Conservation (phyloP, 2,797 vertebrate genomes). For the Lateolabrax maculatus region DNA sequence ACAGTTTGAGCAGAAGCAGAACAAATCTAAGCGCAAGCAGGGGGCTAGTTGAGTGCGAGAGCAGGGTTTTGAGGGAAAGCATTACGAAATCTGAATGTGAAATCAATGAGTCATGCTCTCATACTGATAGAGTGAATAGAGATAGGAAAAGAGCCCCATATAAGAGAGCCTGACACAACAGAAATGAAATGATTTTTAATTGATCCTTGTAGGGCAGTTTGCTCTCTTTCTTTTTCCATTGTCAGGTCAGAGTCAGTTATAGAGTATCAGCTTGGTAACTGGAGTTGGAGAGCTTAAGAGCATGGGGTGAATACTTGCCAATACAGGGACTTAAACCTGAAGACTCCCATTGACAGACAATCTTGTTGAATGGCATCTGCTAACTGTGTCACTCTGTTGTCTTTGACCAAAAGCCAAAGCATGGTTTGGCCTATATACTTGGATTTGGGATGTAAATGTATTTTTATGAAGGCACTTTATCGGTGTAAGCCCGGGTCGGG, state of each 20-base stretch:
- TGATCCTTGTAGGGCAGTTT: conserved; percentile 5
- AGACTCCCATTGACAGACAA: background rate
- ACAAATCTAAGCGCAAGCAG: too few relatives aligned
- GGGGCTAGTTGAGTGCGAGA: too few relatives aligned
- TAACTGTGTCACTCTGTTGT: background rate
- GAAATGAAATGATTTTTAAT: conserved; percentile 23
- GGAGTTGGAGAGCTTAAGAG: background rate
- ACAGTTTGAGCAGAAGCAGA: too few relatives aligned
- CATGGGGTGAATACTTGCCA: background rate
- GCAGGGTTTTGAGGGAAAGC: too few relatives aligned
- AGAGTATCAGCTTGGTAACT: background rate
- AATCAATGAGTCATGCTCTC: too few relatives aligned
- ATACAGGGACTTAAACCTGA: background rate
- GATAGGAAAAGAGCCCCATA: too few relatives aligned
- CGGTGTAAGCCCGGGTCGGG: background rate
- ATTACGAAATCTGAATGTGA: too few relatives aligned
- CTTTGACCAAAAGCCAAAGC: background rate
- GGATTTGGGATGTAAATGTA: conserved; percentile 9
- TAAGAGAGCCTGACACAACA: background rate
- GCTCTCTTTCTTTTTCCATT: background rate
- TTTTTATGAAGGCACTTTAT: background rate
- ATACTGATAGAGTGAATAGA: too few relatives aligned
- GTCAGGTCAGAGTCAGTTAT: conserved; percentile 3
- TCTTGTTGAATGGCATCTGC: background rate
- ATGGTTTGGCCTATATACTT: background rate